These are phyloP conservation scores for Atherinosoma microstoma DNA, from an alignment of 2,797 vertebrate genomes.

Conservation along the genomic window DNA sequence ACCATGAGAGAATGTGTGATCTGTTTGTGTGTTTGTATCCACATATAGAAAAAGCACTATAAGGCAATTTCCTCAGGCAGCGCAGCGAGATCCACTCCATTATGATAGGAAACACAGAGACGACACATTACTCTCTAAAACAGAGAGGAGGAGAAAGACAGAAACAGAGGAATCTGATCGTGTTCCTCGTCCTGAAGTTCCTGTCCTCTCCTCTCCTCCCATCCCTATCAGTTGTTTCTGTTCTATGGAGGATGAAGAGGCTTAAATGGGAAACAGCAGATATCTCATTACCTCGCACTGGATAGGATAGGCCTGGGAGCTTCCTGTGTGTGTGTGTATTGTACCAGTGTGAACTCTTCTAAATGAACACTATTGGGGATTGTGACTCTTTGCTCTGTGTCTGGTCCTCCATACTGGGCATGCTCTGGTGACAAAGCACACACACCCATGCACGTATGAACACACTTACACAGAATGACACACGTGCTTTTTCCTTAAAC, in stretches of 20 bases:
- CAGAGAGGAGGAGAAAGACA: conserved; percentile 46
- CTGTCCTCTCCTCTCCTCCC: conserved; percentile 22
- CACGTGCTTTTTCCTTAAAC: conserved; percentile 9
- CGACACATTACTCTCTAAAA: conserved; percentile 64
- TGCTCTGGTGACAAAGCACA: conserved; percentile 32
- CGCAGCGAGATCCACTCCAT: conserved; percentile 79
- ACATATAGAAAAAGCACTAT: conserved; percentile 72
- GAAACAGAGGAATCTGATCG: conserved; percentile 49
- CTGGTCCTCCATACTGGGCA: conserved; percentile 41
- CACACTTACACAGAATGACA: conserved; percentile 14
- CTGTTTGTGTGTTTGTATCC: conserved; percentile 54
- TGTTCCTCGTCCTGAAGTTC: conserved; percentile 30
- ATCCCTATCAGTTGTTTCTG: conserved; percentile 44
- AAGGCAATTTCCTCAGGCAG: conserved; percentile 80
- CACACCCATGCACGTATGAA: conserved; percentile 16
- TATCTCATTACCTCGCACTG: conserved; percentile 76
- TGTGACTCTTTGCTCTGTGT: conserved; percentile 59
- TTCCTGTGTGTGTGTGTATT: conserved; percentile 36
- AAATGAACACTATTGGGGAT: conserved; percentile 78
- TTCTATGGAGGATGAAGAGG: conserved; percentile 65
- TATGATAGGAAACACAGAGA: conserved; percentile 77
- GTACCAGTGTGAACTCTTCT: conserved; percentile 50
- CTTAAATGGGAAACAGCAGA: conserved; percentile 67
- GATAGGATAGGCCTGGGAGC: conserved; percentile 62
- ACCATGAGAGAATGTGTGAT: conserved; percentile 47